Evolutionary conservation across 2,113 vertebrate genomes (phyloP).

Genomic region (Odobenus rosmarus): DNA sequence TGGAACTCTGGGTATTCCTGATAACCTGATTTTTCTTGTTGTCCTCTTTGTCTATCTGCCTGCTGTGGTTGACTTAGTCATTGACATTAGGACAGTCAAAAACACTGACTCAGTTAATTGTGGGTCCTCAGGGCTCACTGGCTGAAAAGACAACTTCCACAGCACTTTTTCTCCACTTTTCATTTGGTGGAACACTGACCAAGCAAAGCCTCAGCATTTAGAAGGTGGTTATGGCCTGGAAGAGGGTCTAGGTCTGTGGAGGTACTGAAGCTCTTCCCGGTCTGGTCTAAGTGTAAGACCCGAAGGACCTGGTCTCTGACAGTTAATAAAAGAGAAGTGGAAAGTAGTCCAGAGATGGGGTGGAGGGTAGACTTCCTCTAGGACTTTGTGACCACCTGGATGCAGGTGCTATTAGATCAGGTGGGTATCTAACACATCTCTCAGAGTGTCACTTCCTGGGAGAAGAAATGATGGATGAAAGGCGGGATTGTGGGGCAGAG

Average conservation of each 20-base stretch:
- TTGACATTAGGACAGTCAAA: neutral
- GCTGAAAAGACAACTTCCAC: neutral
- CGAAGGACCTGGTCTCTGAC: neutral
- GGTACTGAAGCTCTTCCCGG: neutral
- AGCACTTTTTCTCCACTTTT: neutral
- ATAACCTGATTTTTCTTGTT: neutral
- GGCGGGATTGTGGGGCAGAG: neutral
- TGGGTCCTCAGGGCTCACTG: neutral
- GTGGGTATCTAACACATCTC: neutral
- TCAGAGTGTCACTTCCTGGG: neutral
- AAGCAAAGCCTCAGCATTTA: neutral
- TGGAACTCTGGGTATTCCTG: neutral
- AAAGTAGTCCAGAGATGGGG: neutral
- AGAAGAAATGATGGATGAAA: neutral
- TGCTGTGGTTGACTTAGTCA: neutral
- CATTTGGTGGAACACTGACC: neutral
- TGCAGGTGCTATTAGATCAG: neutral
- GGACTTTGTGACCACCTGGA: neutral
- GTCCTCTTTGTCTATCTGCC: neutral
- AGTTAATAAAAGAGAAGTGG: neutral
- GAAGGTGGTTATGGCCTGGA: neutral
- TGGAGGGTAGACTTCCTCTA: neutral
- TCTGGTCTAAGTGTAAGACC: neutral
- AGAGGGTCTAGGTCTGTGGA: neutral
- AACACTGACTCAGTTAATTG: neutral